These are phyloP conservation scores for Bombycilla garrulus DNA, from an alignment of 2,113 vertebrate genomes.

Conservation along the genomic window DNA sequence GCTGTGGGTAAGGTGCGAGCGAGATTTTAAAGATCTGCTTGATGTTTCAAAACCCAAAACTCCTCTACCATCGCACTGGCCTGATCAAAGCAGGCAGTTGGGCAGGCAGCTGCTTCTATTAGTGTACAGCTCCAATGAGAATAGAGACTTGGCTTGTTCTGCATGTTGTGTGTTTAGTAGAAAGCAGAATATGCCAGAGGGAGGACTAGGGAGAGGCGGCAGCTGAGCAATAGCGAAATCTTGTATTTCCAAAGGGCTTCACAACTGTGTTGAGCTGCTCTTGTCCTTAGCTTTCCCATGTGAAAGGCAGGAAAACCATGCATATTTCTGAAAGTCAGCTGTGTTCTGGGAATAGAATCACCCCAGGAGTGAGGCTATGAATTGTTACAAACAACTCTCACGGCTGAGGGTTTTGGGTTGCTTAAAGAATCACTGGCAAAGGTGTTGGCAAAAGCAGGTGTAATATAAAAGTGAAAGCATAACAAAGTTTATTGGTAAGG, in stretches of 20 bases:
- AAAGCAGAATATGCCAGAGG: background rate
- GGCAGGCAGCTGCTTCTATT: background rate
- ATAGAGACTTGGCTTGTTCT: background rate
- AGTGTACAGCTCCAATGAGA: background rate
- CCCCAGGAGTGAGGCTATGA: background rate
- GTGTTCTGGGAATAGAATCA: background rate
- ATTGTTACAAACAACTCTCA: fast-evolving
- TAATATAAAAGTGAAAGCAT: background rate
- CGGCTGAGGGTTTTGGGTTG: background rate
- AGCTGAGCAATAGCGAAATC: background rate
- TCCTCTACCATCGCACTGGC: background rate
- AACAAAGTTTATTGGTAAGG: background rate
- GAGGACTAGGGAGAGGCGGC: background rate
- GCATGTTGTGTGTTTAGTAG: background rate
- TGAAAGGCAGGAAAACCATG: background rate
- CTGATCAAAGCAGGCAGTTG: background rate
- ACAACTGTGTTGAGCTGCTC: background rate
- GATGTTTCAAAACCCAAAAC: background rate
- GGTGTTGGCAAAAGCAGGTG: background rate
- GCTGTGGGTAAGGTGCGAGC: background rate
- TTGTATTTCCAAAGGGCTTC: background rate
- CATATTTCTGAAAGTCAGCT: background rate
- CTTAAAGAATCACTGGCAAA: background rate
- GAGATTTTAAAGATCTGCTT: background rate
- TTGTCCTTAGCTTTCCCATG: background rate